Evolutionary conservation across 2,888 invertebrate genomes (phyloP), one percentile per base, ranked within the genome.

Genomic region (Plagodis dolabraria): DNA sequence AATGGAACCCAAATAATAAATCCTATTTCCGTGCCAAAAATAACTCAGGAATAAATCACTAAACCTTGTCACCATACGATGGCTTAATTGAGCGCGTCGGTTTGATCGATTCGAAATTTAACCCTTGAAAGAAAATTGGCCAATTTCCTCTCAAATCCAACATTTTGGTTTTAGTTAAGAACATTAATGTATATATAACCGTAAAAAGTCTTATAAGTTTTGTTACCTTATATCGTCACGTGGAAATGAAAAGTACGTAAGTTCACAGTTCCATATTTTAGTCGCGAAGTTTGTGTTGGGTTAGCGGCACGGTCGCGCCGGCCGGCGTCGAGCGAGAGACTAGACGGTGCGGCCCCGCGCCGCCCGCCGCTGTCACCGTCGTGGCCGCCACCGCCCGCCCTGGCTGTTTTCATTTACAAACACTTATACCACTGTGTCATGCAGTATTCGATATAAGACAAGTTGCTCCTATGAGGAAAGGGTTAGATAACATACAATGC

Each of bases 241-340:
- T 71, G 70, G 74, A 68, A 69, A 71, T 48, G 69, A 71, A 58
- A 55, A 47, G 55, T 63, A 63, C 67, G 60, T 58, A 67, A 71
- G 73, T 71, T 72, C 71, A 77, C 79, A 71, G 63, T 71, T 72
- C 63, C 79, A 78, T 78, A 58, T 68, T 73, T 69, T 44, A 59
- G 58, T 68, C 44, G 50, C 67, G 68, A 66, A 75, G 68, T 63
- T 60, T 64, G 68, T 67, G 60, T 61, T 22, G 63, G 53, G 59
- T 68, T 53, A 61, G 67, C 64, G 68, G 69, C 71, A 74, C 69
- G 75, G 74, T 73, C 81, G 80, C 82, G 85, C 86, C 82, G 78
- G 79, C 82, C 85, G 83, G 81, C 82, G 88, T 81, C 80, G 72
- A 76, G 82, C 85, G 85, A 82, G 83, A 77, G 85, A 91, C 91